Evolutionary conservation across 2,888 invertebrate genomes (phyloP), one percentile per base, ranked within the genome.

Genomic region (Plebejus anna): DNA sequence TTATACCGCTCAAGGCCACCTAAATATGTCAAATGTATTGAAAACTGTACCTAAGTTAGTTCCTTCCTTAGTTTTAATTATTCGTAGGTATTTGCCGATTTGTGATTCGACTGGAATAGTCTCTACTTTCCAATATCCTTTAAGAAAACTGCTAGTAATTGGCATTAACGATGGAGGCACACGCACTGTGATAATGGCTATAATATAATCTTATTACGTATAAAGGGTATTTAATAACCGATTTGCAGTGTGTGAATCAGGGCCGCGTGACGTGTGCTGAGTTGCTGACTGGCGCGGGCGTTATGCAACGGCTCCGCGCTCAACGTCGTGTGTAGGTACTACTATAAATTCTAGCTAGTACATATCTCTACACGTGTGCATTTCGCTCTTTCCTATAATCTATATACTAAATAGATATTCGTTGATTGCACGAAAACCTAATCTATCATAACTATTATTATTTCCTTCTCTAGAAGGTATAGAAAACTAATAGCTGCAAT

Each of bases 281-380:
- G 22, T 16, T 55, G 55, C 32, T 32, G 32, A 32, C 32, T 32
- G 47, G 55, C 55, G 16, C 32, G 1, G 47, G 55, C 55, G 16
- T 66, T 66, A 66, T 66, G 66, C 36, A 66, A 66, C 32, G 66
- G 4, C 32, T 13, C 32, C 5, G 5, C 36, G 32, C 36, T 66
- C 66, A 11, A 66, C 66, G 66, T 61, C 61, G 11, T 61, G 28
- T 61, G 28, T 61, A 22, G 22, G 22, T 22, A 0, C 22, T 22
- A 61, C 61, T 66, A 32, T 16, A n/a, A 28, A 22, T 22, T 22
- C 28, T 32, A 13, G 32, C 13, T 66, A 4, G 13, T 66, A 16
- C 66, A 66, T 66, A 11, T 66, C 66, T 61, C 28, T 66, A 36
- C 66, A 36, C 66, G 32, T 66, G 32, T 66, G 4, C 66, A 61